phyloP scores from a whole-genome alignment of 2,113 vertebrate species.

The Brachypteracias leptosomus region DNA sequence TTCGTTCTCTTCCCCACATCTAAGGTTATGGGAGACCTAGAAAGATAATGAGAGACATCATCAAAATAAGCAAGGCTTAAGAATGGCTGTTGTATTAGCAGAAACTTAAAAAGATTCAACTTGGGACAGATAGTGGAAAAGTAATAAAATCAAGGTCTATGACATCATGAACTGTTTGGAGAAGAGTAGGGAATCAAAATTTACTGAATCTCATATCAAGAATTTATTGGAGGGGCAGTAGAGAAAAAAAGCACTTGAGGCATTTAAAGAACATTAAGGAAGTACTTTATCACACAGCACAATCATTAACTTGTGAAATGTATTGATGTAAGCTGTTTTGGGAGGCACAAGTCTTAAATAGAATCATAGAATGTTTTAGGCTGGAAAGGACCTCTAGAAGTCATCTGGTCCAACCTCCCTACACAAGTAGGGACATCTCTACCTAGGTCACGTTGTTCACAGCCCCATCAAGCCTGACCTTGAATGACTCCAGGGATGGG shows the following conservation, averaged over 20 bases:
- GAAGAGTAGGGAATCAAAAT: not conserved
- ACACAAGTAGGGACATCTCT: too few relatives aligned
- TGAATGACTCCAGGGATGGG: too few relatives aligned
- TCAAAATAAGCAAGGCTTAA: not conserved
- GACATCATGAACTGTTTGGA: not conserved
- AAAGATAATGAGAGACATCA: not conserved
- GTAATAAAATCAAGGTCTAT: not conserved
- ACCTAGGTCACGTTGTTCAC: too few relatives aligned
- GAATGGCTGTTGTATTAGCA: not conserved
- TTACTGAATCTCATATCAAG: not conserved
- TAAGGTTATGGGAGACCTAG: not conserved
- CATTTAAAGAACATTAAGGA: not conserved
- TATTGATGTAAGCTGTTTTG: not conserved
- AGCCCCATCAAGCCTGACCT: too few relatives aligned
- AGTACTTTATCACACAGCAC: not conserved
- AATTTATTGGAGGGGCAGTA: not conserved
- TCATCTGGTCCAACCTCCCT: too few relatives aligned
- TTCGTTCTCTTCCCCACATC: not conserved
- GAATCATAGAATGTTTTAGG: too few relatives aligned
- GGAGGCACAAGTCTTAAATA: not conserved
- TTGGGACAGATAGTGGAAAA: not conserved
- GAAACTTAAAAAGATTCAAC: not conserved
- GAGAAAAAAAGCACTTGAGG: not conserved
- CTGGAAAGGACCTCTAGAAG: too few relatives aligned
- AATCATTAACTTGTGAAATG: not conserved